Percentiles rank a stretch among this genome's conserved stretches.
Conservation (phyloP, 2,797 vertebrate species). For the Rhadinocentrus ornatus region DNA sequence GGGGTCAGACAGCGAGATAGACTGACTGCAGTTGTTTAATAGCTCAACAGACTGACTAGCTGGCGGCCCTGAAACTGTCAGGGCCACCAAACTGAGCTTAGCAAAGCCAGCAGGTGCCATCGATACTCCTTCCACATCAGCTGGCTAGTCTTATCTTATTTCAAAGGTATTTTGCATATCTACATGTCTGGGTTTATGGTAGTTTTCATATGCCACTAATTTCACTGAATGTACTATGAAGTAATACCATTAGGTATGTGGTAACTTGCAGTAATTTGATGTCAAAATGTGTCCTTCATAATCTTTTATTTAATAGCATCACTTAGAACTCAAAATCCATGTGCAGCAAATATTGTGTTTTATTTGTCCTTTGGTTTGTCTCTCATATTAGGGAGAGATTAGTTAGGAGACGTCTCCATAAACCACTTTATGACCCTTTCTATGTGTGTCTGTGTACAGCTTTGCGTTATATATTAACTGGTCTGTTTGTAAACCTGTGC, state of each 20-base stretch:
- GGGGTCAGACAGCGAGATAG: constrained; percentile 37
- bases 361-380: constrained; percentile 2
- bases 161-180: neutral
- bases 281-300: neutral
- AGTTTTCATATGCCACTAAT: neutral
- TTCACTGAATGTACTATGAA: neutral
- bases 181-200: neutral
- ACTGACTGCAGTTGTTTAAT: constrained; percentile 65
- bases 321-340: neutral
- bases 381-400: constrained; percentile 1
- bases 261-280: too few species aligned
- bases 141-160: neutral
- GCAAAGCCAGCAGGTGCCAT: constrained; percentile 1
- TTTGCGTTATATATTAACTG: constrained; percentile 58
- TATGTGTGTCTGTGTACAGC: neutral
- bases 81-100: constrained; percentile 15
- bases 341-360: neutral
- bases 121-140: neutral
- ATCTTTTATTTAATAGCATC: neutral
- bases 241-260: too few species aligned
- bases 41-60: constrained; percentile 57
- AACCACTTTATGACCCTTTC: constrained; percentile 24
- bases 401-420: neutral
- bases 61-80: neutral
- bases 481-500: constrained; percentile 20